Conservation (phyloP, 2,888 invertebrate species). For the Scaptodrosophila latifasciaeformis region DNA sequence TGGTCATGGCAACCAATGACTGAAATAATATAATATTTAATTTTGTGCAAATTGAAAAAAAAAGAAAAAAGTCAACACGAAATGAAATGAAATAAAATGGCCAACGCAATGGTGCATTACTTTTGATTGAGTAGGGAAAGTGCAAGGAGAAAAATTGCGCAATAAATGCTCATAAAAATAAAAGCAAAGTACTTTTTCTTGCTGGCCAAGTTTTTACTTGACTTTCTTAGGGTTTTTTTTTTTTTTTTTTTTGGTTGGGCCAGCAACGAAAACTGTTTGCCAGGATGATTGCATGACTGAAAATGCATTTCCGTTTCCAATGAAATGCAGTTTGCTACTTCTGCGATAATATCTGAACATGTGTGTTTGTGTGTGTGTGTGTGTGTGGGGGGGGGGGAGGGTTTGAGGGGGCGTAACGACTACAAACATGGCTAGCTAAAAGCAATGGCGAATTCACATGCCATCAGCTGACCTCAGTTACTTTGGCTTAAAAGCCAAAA, state of each 20-base stretch:
- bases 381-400: too few relatives aligned
- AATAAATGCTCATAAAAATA: slow-evolving; percentile 62
- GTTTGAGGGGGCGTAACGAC: slow-evolving; percentile 44
- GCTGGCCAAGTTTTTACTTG: too few relatives aligned
- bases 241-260: too few relatives aligned
- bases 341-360: slow-evolving; percentile 6
- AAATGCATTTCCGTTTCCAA: slow-evolving; percentile 54
- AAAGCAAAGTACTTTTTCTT: slow-evolving; percentile 62
- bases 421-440: slow-evolving; percentile 55
- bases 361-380: slow-evolving; percentile 8
- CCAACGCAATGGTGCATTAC: neutral
- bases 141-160: slow-evolving; percentile 12
- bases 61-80: slow-evolving; percentile 32
- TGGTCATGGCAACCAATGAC: neutral
- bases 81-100: slow-evolving; percentile 4
- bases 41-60: slow-evolving; percentile 55
- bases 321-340: neutral
- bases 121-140: too few relatives aligned
- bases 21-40: slow-evolving; percentile 36
- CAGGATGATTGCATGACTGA: too few relatives aligned
- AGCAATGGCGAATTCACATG: slow-evolving; percentile 57
- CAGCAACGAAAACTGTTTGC: too few relatives aligned
- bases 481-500: slow-evolving; percentile 55
- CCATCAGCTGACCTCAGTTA: slow-evolving; percentile 48
- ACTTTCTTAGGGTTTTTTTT: slow-evolving; percentile 14